Percentiles rank a stretch among this genome's conserved stretches.
These are phyloP conservation scores for Hepsetus odoe DNA, from an alignment of 2,113 vertebrate genomes.

Conservation along the genomic window DNA sequence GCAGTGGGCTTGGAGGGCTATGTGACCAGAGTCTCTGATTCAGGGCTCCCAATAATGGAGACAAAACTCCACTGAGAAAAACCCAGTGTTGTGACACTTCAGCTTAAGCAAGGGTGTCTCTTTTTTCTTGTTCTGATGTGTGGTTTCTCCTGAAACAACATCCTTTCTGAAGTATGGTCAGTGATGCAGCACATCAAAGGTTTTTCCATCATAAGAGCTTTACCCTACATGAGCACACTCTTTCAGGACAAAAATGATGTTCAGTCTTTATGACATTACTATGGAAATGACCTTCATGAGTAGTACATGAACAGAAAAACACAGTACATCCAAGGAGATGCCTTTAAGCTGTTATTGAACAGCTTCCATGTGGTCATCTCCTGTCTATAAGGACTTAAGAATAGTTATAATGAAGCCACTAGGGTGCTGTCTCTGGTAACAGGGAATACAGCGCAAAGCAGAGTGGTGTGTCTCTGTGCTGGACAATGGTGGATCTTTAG, in stretches of 20 bases:
- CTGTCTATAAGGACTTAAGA: neutral
- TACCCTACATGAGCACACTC: neutral
- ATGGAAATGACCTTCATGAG: conserved; percentile 5
- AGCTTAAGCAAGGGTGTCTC: neutral
- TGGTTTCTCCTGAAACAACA: neutral
- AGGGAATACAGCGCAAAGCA: neutral
- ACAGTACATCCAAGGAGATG: no score
- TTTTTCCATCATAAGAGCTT: neutral
- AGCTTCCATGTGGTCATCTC: neutral
- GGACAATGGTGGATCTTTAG: neutral
- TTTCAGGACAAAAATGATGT: neutral
- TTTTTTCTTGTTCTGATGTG: neutral
- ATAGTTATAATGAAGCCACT: conserved; percentile 12
- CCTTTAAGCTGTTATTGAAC: neutral
- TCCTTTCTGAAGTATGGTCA: neutral
- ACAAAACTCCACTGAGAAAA: neutral
- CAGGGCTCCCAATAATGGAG: neutral
- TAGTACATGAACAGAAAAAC: neutral
- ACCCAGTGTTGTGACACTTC: neutral
- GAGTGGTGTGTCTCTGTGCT: neutral
- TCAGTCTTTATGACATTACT: neutral
- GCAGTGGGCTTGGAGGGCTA: neutral
- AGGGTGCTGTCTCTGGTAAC: neutral
- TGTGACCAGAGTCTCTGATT: neutral
- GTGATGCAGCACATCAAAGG: neutral